A percentile compares a stretch with the other conserved stretches of the same genome.
Conservation (phyloP, 92 coral and sea anemone species). For the Paramuricea clavata region DNA sequence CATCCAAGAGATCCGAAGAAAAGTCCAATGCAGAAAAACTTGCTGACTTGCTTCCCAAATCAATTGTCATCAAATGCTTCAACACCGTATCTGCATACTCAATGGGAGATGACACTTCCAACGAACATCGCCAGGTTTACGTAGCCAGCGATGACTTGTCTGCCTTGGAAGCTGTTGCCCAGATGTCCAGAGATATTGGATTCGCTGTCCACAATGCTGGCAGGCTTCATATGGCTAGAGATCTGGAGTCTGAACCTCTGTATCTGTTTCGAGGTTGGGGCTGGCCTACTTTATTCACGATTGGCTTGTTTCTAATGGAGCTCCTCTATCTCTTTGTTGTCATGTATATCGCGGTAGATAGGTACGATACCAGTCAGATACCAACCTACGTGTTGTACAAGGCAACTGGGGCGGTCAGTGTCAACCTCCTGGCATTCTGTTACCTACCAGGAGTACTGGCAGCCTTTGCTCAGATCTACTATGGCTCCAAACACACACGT, state of each 20-base stretch:
- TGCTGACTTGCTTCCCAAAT: not conserved
- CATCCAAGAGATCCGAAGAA: not conserved
- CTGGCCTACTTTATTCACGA: not conserved
- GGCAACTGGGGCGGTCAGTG: not conserved
- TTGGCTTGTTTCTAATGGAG: not conserved
- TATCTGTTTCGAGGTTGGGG: not conserved
- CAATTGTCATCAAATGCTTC: not conserved
- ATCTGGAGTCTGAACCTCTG: not conserved
- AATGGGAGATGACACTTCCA: not conserved
- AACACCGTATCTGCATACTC: not conserved
- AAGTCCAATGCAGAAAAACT: conserved; percentile 4
- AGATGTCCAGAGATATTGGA: not conserved
- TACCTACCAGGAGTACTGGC: not conserved
- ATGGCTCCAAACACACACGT: not conserved
- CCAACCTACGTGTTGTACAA: not conserved
- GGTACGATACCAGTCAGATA: not conserved
- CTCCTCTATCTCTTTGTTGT: not conserved
- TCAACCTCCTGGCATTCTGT: not conserved
- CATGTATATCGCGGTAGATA: not conserved
- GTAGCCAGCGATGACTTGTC: not conserved
- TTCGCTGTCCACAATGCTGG: not conserved
- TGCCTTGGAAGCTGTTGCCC: not conserved
- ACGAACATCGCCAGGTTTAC: not conserved
- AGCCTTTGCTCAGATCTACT: conserved; percentile 2
- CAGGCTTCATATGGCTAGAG: not conserved